Base-by-base conservation (phyloP, 2,888 invertebrate genomes). In the Drosophila suboccidentalis region DNA sequence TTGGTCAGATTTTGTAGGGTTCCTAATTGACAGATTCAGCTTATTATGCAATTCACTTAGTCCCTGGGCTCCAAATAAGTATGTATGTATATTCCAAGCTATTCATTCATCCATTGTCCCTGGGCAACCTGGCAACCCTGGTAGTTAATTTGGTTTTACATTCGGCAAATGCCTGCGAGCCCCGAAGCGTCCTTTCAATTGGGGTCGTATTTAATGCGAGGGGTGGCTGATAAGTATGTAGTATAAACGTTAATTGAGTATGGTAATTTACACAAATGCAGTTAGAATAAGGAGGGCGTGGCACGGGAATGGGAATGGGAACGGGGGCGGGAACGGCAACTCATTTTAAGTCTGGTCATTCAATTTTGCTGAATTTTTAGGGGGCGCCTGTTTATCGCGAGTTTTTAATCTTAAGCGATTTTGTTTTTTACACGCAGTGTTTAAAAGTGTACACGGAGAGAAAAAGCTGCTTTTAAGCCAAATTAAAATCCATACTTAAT, bases 381-480 rank as follows among this genome's bases (percentile, higher is more conserved):
- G 55, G 49, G 64, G 66, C 39, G 75, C 57, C 74, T 81, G 80
- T 75, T 85, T 89, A 86, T 84, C 85, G 71, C 67, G 64, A 66
- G 85, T 73, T 82, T 89, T 86, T 89, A 78, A 86, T 89, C 85
- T 89, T 86, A 87, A 86, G 84, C 72, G 89, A 89, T 89, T 84
- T 82, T 75, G 82, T 66, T 79, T 71, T 58, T 57, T 53, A 55
- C 66, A 62, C 36, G 50, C 55, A 22, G 39, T 8, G 13, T n/a
- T 32, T 3, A 15, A 55, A 26, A 8, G 32, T 10, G 38, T 38
- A 38, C 38, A 38, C 38, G 1, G n/a, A n/a, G 8, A 38, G 6
- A 38, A 38, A 38, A n/a, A 38, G 2, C 4, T 3, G 34, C 11
- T 11, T 0, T 36, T 13, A 36, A 11, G 4, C 22, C 22, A 22